phyloP scores from a whole-genome alignment of 2,113 vertebrate species.

The Solenodon paradoxus region DNA sequence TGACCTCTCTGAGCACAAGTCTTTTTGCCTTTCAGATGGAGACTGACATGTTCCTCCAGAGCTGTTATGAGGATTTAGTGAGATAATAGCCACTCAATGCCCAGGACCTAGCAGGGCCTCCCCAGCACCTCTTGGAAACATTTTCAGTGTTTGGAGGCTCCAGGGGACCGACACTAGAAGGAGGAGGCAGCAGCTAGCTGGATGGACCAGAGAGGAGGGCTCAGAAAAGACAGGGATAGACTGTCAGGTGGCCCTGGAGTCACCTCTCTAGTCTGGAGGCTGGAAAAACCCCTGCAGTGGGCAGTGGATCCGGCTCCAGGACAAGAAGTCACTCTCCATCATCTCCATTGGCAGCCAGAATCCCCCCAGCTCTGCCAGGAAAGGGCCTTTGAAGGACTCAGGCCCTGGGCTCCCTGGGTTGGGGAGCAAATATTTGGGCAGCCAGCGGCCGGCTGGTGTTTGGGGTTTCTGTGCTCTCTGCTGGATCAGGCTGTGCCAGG shows the following conservation, averaged over 20 bases:
- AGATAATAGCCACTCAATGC: neutral
- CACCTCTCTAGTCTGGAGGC: neutral
- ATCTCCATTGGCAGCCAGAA: neutral
- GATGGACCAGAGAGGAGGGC: neutral
- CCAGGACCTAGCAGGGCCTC: neutral
- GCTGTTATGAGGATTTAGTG: neutral
- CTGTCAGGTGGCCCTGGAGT: neutral
- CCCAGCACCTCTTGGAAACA: neutral
- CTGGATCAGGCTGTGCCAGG: constrained; percentile 76
- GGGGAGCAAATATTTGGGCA: constrained; percentile 74
- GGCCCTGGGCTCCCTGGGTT: neutral
- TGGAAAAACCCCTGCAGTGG: neutral
- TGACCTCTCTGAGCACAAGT: neutral
- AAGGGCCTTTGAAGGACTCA: constrained; percentile 55
- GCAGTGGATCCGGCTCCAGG: neutral
- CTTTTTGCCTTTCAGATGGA: neutral
- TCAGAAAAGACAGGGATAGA: neutral
- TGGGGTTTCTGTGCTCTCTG: constrained; percentile 76
- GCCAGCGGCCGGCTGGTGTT: constrained; percentile 44
- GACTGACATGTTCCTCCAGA: neutral
- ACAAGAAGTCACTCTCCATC: neutral
- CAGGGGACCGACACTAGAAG: neutral
- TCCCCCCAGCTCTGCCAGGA: constrained; percentile 24
- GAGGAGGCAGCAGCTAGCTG: constrained; percentile 27
- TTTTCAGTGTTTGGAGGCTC: neutral